Base-by-base conservation (phyloP, 2,113 vertebrate genomes). In the Oncorhynchus mykiss region DNA sequence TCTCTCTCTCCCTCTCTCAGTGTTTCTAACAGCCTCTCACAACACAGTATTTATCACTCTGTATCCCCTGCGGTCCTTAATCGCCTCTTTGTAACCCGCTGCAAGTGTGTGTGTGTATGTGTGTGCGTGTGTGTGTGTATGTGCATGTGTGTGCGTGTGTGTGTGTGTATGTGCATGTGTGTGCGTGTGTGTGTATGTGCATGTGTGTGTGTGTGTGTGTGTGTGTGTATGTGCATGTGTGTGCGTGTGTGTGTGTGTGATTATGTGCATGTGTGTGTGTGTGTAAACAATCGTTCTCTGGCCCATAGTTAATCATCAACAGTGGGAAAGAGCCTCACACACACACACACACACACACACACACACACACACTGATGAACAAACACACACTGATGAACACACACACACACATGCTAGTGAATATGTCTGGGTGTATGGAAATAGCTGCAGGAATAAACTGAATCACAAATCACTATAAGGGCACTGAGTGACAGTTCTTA, bases 41-140 rank as follows among this genome's bases (percentile, higher is more conserved):
- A 66, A 79, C 64, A 64, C 18, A 72, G 72, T 75, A 81, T 82
- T 85, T 78, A 85, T 85, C 76, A 77, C 77, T 80, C 65, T 69
- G 24, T 48, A n/a, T 71, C 67, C 81, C 70, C 25, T 9, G 27
- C 39, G 75, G 75, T 57, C 80, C 31, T 73, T 59, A 68, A 80
- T 75, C 68, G 81, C 74, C 77, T 79, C 78, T 29, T 68, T 24
- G 49, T 60, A 70, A 67, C 75, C 78, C 67, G 66, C 76, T 57
- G 48, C 12, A n/a, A 18, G 39, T 45, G 39, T 45, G 34, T 39
- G 34, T 2, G 34, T 8, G 6, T 8, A 7, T 39, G 7, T 69
- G 34, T 69, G 67, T 48, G n/a, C 14, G 39, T 24, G 7, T 9
- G 2, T 39, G 39, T 39, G 34, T 1, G 0, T 39, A 2, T 39